Evolutionary conservation across 2,797 vertebrate genomes (phyloP).

Genomic region (Orestias chungarensis): DNA sequence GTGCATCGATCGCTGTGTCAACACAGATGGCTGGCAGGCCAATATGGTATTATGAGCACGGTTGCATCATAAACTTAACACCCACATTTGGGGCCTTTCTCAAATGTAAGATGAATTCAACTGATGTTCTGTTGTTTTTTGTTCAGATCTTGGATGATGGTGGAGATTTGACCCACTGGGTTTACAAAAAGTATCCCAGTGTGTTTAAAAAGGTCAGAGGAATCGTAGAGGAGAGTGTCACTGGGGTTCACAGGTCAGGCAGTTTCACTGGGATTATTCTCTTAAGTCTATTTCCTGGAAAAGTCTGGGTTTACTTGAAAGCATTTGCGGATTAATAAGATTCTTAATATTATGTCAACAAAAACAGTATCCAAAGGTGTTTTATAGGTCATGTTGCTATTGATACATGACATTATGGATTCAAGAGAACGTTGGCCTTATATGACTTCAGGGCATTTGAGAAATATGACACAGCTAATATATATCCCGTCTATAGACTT

Average conservation of each 20-base stretch:
- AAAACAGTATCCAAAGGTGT: slow-evolving; percentile 7
- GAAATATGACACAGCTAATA: slow-evolving; percentile 35
- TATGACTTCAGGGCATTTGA: slow-evolving; percentile 33
- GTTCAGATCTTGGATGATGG: slow-evolving; percentile 96
- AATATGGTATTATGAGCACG: slow-evolving; percentile 87
- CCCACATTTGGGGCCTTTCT: neutral
- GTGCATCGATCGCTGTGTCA: slow-evolving; percentile 98
- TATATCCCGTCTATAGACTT: slow-evolving; percentile 39
- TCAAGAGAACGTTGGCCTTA: slow-evolving; percentile 32
- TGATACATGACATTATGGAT: slow-evolving; percentile 28
- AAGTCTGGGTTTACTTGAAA: neutral
- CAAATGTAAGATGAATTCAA: neutral
- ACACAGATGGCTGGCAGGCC: slow-evolving; percentile 93
- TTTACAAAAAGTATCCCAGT: slow-evolving; percentile 98
- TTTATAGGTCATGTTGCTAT: slow-evolving; percentile 23
- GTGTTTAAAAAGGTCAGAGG: slow-evolving; percentile 97
- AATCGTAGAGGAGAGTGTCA: slow-evolving; percentile 98
- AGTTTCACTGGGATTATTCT: neutral
- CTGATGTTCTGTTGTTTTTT: slow-evolving; percentile 41
- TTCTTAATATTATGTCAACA: slow-evolving; percentile 10
- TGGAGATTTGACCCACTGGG: slow-evolving; percentile 98
- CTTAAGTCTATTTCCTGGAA: neutral
- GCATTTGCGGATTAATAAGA: slow-evolving; percentile 4
- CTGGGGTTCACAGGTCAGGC: slow-evolving; percentile 94
- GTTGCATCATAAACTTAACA: slow-evolving; percentile 4